A percentile compares a stretch with the other conserved stretches of the same genome.
Conservation (phyloP, 35 echinoderm and acorn worm genomes). For the Acanthaster planci region DNA sequence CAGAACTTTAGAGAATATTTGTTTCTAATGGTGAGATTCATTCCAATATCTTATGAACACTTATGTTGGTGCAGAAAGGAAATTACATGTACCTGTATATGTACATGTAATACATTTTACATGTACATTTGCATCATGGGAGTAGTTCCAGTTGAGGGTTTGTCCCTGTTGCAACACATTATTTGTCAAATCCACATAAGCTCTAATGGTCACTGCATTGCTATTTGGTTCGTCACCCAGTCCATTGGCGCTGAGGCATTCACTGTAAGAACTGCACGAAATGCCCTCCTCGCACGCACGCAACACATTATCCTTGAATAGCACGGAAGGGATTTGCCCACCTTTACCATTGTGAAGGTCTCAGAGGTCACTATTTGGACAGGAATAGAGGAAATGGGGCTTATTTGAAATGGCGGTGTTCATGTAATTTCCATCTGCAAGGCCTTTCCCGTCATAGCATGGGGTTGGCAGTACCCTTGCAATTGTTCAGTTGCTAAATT, state of each 20-base stretch:
- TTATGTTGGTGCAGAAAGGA: too few relatives aligned
- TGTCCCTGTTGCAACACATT: too few relatives aligned
- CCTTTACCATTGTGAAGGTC: neutral
- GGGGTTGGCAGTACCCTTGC: neutral
- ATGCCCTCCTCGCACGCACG: neutral
- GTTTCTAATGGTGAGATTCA: too few relatives aligned
- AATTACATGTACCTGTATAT: too few relatives aligned
- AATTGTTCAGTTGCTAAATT: neutral
- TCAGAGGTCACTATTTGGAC: neutral
- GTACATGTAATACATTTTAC: too few relatives aligned
- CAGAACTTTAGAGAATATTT: too few relatives aligned
- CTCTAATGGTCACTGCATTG: neutral
- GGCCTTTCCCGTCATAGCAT: neutral
- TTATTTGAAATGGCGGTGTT: neutral
- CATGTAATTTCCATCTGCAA: neutral
- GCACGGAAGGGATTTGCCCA: neutral
- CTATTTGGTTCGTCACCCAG: neutral
- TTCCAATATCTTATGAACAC: too few relatives aligned
- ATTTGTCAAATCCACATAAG: neutral
- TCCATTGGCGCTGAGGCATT: too few relatives aligned
- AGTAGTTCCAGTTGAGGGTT: too few relatives aligned
- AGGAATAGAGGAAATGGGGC: constrained; percentile 2
- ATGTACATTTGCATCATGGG: too few relatives aligned
- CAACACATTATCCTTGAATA: neutral
- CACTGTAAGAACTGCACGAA: too few relatives aligned